Conservation (phyloP, 2,113 vertebrate species). For the Toxotes chatareus region DNA sequence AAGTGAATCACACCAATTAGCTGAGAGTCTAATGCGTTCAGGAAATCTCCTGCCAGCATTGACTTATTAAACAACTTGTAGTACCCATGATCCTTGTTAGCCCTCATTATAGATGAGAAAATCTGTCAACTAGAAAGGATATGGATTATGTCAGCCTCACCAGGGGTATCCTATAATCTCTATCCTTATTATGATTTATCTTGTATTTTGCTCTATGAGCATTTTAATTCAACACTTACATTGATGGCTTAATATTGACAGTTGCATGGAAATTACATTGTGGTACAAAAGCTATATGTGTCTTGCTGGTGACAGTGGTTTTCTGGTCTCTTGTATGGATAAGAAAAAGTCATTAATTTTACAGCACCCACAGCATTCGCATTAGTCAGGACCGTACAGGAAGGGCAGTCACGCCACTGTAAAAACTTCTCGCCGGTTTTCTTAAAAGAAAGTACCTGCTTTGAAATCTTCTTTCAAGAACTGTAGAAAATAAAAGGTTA, state of each 20-base stretch:
- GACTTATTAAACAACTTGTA: background rate
- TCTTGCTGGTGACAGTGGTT: background rate
- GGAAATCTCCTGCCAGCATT: background rate
- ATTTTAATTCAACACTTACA: background rate
- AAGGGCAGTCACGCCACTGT: background rate
- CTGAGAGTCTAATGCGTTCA: background rate
- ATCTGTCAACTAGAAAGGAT: background rate
- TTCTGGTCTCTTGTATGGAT: background rate
- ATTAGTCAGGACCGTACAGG: background rate
- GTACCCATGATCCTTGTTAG: background rate
- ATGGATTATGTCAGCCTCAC: background rate
- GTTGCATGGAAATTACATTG: background rate
- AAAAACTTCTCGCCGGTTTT: background rate
- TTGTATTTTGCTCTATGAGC: background rate
- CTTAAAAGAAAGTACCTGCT: background rate
- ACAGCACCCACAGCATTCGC: background rate
- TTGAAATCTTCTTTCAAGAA: slow-evolving; percentile 3
- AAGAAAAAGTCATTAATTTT: too few relatives aligned
- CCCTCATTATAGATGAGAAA: background rate
- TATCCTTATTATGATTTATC: background rate
- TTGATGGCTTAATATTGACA: background rate
- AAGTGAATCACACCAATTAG: background rate
- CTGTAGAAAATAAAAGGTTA: slow-evolving; percentile 24
- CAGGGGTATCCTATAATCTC: background rate
- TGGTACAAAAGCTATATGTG: background rate